A percentile compares a stretch with the other conserved stretches of the same genome.
phyloP scores from a whole-genome alignment of 2,797 vertebrate genomes.

The Pipistrellus nathusii region DNA sequence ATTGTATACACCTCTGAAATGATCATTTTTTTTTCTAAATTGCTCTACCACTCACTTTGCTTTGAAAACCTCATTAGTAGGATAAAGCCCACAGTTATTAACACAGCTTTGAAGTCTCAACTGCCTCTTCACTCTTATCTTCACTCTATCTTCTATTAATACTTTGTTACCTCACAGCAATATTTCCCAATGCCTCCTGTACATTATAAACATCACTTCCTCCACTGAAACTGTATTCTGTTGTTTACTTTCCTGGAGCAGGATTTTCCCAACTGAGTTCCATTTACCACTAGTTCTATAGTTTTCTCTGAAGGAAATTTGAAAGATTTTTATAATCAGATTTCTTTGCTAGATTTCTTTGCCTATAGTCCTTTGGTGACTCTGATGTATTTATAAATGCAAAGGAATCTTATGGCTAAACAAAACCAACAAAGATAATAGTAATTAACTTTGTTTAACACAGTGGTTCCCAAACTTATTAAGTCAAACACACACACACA shows the following conservation, averaged over 20 bases:
- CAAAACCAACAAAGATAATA: background rate
- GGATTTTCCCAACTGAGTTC: background rate
- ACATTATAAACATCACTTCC: background rate
- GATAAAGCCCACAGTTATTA: background rate
- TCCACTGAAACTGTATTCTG: background rate
- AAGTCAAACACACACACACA: background rate
- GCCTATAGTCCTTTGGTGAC: background rate
- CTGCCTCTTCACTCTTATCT: background rate
- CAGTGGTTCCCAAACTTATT: background rate
- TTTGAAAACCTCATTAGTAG: background rate
- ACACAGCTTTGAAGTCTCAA: background rate
- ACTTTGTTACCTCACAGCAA: background rate
- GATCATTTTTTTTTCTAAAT: background rate
- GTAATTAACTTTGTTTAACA: background rate
- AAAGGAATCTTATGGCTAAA: background rate
- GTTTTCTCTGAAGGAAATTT: background rate
- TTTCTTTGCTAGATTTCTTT: background rate
- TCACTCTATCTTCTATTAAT: background rate
- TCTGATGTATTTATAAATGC: background rate
- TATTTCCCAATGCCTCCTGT: background rate
- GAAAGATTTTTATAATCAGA: conserved; percentile 23
- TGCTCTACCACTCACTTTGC: background rate
- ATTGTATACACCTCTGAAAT: background rate
- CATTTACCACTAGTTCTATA: background rate
- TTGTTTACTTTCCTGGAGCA: background rate